Percentiles rank a stretch among this genome's conserved stretches.
Conservation (phyloP, 2,797 vertebrate species). For the Neolamprologus multifasciatus region DNA sequence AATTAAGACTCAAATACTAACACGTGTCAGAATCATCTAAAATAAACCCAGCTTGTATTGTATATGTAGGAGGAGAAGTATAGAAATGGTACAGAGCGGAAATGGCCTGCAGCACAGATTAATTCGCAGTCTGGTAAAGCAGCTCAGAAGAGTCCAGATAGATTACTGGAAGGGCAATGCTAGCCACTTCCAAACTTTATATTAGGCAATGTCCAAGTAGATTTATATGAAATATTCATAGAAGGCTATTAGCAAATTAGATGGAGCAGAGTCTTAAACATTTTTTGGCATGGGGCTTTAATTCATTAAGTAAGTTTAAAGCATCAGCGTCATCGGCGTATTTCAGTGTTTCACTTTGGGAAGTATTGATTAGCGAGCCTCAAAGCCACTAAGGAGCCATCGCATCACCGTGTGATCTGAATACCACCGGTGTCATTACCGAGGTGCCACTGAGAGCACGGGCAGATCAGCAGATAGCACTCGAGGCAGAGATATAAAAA, state of each 20-base stretch:
- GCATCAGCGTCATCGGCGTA: not conserved
- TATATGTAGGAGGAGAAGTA: not conserved
- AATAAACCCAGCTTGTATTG: not conserved
- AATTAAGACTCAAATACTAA: not conserved
- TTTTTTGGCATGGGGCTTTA: constrained; percentile 38
- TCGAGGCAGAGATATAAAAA: constrained; percentile 8
- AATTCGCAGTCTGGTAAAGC: not conserved
- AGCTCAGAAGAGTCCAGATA: constrained; percentile 1
- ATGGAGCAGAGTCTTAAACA: constrained; percentile 17
- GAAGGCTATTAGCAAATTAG: constrained; percentile 61
- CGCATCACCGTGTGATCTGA: constrained; percentile 34
- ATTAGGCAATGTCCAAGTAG: constrained; percentile 23
- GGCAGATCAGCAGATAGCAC: constrained; percentile 17
- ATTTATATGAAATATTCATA: constrained; percentile 61
- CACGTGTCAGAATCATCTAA: not conserved
- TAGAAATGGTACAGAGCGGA: not conserved
- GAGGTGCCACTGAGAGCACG: constrained; percentile 24
- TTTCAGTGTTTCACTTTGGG: constrained; percentile 16
- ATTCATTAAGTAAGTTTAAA: constrained; percentile 54
- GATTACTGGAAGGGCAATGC: constrained; percentile 32
- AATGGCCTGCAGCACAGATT: not conserved
- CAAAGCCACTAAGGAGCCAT: constrained; percentile 23
- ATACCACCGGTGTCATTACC: constrained; percentile 29
- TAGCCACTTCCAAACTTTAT: constrained; percentile 37
- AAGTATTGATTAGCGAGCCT: constrained; percentile 49